Percentiles rank a stretch among this genome's conserved stretches.
phyloP scores from a whole-genome alignment of 2,797 vertebrate species.

The Octomys mimax region DNA sequence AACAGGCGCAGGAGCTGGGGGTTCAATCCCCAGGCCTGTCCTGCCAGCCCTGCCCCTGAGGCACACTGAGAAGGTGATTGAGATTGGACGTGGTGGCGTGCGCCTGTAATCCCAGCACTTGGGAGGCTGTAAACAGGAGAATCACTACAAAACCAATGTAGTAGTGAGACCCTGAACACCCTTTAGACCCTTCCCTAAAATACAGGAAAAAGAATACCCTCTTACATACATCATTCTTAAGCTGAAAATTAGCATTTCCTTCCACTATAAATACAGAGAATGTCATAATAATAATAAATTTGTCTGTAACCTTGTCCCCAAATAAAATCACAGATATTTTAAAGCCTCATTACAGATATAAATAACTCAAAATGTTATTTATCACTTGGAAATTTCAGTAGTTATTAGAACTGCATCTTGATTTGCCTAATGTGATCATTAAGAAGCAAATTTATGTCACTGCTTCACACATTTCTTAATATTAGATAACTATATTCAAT shows the following conservation, averaged over 20 bases:
- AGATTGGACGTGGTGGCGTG: too few species aligned
- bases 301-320: not conserved
- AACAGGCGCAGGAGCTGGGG: too few species aligned
- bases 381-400: not conserved
- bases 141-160: too few species aligned
- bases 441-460: not conserved
- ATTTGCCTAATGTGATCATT: not conserved
- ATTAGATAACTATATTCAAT: not conserved
- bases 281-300: not conserved
- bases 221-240: not conserved
- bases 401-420: not conserved
- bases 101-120: too few species aligned
- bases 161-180: too few species aligned
- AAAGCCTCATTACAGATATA: not conserved
- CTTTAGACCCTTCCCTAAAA: too few species aligned
- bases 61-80: too few species aligned
- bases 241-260: not conserved
- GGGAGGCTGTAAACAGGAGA: too few species aligned
- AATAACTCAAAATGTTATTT: not conserved
- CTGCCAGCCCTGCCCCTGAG: too few species aligned
- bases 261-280: not conserved
- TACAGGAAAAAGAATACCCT: too few species aligned
- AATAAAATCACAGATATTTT: not conserved
- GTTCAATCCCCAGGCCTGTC: too few species aligned
- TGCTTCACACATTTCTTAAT: not conserved